These are phyloP conservation scores for Etheostoma perlongum DNA, from an alignment of 2,797 vertebrate genomes.

Conservation along the genomic window DNA sequence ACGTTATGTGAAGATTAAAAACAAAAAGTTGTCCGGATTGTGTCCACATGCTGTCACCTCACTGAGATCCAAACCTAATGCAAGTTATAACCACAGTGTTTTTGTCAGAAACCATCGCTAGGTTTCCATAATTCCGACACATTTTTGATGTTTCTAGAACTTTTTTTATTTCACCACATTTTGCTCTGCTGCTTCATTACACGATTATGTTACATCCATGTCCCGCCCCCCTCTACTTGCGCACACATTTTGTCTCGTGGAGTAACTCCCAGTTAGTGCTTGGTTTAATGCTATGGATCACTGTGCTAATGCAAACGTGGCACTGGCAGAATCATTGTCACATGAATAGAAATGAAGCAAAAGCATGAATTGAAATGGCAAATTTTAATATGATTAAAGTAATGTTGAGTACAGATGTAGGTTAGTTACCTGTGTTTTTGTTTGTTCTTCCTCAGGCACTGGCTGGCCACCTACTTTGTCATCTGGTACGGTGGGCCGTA, in stretches of 20 bases:
- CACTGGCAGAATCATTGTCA: background rate
- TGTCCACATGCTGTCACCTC: no score
- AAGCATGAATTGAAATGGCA: no score
- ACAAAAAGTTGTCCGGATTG: no score
- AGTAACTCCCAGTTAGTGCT: background rate
- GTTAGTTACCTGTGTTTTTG: background rate
- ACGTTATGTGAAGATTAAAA: no score
- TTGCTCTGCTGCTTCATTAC: no score
- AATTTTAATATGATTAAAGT: background rate
- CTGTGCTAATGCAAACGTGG: background rate
- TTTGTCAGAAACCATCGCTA: background rate
- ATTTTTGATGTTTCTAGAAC: no score
- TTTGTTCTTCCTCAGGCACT: slow-evolving; percentile 87
- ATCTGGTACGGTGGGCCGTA: slow-evolving; percentile 94
- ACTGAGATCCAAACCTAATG: no score
- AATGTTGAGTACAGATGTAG: no score
- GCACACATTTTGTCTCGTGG: background rate
- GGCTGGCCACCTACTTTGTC: slow-evolving; percentile 92
- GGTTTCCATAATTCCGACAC: no score
- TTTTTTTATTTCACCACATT: background rate
- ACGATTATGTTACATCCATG: background rate
- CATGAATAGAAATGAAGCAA: background rate
- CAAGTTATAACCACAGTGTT: background rate
- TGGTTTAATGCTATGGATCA: background rate
- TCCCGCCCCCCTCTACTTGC: background rate